Evolutionary conservation across 23 tunicate species (phyloP).

Genomic region (Botrylloides violaceus): DNA sequence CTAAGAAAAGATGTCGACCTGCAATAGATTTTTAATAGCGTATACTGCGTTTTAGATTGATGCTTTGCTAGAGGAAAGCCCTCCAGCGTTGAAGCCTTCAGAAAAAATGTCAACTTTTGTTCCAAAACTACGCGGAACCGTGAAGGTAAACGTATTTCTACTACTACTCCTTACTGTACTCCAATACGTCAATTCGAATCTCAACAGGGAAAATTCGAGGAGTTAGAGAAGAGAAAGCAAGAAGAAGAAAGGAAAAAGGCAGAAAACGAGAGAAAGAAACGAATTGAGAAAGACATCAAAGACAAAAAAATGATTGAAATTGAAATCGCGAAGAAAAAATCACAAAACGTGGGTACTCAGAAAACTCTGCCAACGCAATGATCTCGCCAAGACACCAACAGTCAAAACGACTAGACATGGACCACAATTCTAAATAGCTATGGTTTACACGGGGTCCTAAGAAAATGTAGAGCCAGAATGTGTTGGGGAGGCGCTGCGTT

Average conservation of each 20-base stretch:
- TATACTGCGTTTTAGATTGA: constrained; percentile 61
- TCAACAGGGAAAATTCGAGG: constrained; percentile 91
- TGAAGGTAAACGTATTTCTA: constrained; percentile 41
- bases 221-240: constrained; percentile 57
- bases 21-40: too few relatives aligned
- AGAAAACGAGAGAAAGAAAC: constrained; percentile 39
- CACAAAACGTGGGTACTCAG: constrained; percentile 25
- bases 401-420: too few relatives aligned
- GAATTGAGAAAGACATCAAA: constrained; percentile 40
- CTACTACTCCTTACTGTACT: not conserved
- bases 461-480: too few relatives aligned
- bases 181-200: not conserved
- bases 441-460: not conserved
- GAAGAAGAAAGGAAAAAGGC: constrained; percentile 58
- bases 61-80: constrained; percentile 56
- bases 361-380: too few relatives aligned
- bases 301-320: constrained; percentile 74
- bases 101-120: constrained; percentile 42
- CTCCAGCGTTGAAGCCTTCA: not conserved
- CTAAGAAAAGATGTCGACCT: too few relatives aligned
- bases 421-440: too few relatives aligned
- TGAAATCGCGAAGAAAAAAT: constrained; percentile 71
- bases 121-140: constrained; percentile 69
- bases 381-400: too few relatives aligned
- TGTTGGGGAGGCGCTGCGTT: too few relatives aligned